These are phyloP conservation scores for Hydractinia symbiolongicarpus DNA, from an alignment of 30 jellyfish, hydroid and myxozoan genomes.

Conservation along the genomic window DNA sequence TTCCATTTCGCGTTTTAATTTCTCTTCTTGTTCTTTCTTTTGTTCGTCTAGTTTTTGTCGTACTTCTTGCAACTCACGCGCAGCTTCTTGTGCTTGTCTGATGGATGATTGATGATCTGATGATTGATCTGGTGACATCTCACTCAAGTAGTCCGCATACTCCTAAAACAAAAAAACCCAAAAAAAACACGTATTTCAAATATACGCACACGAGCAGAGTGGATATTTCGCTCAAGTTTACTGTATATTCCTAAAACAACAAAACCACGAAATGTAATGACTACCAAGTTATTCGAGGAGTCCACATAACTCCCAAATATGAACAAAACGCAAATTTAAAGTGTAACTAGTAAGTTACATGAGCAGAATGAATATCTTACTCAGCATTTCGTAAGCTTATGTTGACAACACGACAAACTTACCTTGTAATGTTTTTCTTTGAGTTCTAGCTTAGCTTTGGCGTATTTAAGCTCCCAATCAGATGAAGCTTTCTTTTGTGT, in stretches of 20 bases:
- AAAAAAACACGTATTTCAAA: not conserved
- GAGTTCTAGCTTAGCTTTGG: constrained; percentile 82
- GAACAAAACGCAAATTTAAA: not conserved
- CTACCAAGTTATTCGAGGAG: no score
- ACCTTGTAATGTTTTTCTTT: constrained; percentile 89
- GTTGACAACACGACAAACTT: not conserved
- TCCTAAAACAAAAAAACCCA: constrained; percentile 30
- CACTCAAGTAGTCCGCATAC: constrained; percentile 87
- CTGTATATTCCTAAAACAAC: constrained; percentile 71
- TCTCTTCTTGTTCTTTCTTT: constrained; percentile 66
- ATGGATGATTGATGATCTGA: constrained; percentile 38
- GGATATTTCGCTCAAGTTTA: constrained; percentile 64
- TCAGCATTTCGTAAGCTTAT: constrained; percentile 44
- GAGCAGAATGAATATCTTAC: constrained; percentile 37
- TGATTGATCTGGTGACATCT: constrained; percentile 76
- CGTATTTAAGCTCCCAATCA: constrained; percentile 90
- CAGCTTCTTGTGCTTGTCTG: constrained; percentile 83
- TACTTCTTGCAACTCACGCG: constrained; percentile 78
- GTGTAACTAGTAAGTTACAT: no score
- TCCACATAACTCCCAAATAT: no score
- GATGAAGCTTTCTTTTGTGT: constrained; percentile 64
- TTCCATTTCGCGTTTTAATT: constrained; percentile 66
- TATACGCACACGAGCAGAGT: no score
- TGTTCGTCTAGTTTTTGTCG: constrained; percentile 76
- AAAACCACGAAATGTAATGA: not conserved